Conservation (phyloP, 1,140 invertebrate genomes). For the Neotoxoptera formosana region DNA sequence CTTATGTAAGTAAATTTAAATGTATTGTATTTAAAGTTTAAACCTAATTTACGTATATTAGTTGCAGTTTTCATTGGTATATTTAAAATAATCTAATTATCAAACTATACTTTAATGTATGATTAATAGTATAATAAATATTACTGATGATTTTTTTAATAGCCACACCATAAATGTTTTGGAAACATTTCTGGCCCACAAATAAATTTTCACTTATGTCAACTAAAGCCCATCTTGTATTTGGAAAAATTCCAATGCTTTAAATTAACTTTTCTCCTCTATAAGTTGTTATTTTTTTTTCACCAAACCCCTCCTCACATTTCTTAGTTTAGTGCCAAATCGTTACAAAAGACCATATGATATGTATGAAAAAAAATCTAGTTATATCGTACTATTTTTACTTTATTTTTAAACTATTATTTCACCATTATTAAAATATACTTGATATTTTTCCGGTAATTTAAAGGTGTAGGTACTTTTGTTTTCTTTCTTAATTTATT, state of each 20-base stretch:
- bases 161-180: neutral
- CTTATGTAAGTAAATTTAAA: neutral
- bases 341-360: neutral
- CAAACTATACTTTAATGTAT: neutral
- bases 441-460: neutral
- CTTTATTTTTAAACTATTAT: neutral
- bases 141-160: neutral
- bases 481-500: neutral
- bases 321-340: slow-evolving; percentile 24
- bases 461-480: neutral
- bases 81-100: neutral
- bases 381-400: neutral
- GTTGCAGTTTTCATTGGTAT: neutral
- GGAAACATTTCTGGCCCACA: neutral
- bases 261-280: neutral
- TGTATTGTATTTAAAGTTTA: too few relatives aligned
- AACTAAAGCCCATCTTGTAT: neutral
- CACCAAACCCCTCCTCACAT: neutral
- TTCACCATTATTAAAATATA: neutral
- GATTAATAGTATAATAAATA: neutral
- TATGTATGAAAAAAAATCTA: neutral
- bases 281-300: neutral
- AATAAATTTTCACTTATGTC: slow-evolving; percentile 38
- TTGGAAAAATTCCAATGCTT: neutral
- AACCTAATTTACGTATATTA: neutral